Evolutionary conservation across 2,797 vertebrate species (phyloP).

Genomic region (Coreius guichenoti): DNA sequence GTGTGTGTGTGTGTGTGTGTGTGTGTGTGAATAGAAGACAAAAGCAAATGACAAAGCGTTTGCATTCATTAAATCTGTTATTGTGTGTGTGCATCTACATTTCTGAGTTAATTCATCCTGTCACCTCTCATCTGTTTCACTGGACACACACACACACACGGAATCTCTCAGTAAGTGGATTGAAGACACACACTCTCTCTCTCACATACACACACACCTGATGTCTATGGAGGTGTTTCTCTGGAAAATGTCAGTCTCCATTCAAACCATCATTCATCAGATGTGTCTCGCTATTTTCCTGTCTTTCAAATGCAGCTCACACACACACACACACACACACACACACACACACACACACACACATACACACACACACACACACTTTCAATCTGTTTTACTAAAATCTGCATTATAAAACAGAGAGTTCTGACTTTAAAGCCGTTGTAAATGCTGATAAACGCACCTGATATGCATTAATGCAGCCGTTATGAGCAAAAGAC

Average conservation of each 20-base stretch:
- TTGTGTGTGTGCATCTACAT: constrained; percentile 36
- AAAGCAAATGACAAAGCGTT: constrained; percentile 13
- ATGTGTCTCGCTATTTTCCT: constrained; percentile 54
- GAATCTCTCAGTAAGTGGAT: constrained; percentile 12
- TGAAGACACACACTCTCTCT: constrained; percentile 33
- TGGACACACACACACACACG: constrained; percentile 34
- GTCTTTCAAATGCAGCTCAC: background rate
- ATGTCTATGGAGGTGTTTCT: constrained; percentile 55
- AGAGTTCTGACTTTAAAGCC: background rate
- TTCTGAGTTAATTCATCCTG: constrained; percentile 35
- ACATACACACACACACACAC: constrained; percentile 32
- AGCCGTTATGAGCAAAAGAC: background rate
- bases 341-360: background rate
- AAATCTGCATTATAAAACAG: constrained; percentile 19
- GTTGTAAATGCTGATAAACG: background rate
- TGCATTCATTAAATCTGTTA: constrained; percentile 26
- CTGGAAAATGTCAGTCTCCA: constrained; percentile 69
- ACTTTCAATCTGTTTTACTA: constrained; percentile 3
- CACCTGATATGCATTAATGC: background rate
- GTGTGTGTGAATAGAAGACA: constrained; percentile 35
- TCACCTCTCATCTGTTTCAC: constrained; percentile 19
- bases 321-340: constrained; percentile 6
- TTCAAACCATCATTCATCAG: constrained; percentile 74
- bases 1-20: constrained; percentile 36
- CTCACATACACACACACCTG: constrained; percentile 43